Evolutionary conservation across 2,888 invertebrate genomes (phyloP).

Genomic region (Lottia gigantea): DNA sequence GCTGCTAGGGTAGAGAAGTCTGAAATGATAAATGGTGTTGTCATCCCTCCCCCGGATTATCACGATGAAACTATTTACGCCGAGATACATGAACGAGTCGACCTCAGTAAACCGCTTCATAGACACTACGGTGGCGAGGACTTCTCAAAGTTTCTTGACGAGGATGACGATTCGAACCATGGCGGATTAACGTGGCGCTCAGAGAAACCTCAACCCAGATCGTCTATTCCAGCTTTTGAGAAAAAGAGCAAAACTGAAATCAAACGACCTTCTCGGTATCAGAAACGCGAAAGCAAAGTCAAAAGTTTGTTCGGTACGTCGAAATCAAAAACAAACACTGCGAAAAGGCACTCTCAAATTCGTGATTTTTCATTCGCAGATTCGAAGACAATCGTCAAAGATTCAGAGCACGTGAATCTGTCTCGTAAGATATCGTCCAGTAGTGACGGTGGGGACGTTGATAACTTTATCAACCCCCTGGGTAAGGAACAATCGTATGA

Average conservation of each 20-base stretch:
- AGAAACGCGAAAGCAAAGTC: background rate
- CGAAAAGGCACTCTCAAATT: background rate
- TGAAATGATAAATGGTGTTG: background rate
- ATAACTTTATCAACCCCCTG: background rate
- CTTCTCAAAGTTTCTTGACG: background rate
- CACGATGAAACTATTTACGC: background rate
- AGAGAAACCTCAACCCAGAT: background rate
- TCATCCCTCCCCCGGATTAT: constrained; percentile 1
- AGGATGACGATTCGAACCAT: background rate
- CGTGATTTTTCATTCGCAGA: background rate
- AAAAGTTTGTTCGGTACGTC: too few relatives aligned
- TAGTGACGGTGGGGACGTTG: background rate
- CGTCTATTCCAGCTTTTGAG: background rate
- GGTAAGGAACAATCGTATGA: background rate
- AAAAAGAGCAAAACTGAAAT: background rate
- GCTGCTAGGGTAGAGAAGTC: background rate
- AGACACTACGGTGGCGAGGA: background rate
- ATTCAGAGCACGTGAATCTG: background rate
- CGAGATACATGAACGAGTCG: background rate
- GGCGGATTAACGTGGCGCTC: background rate
- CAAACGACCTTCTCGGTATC: background rate
- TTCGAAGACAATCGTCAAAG: background rate
- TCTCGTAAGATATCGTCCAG: background rate
- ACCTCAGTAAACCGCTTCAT: background rate
- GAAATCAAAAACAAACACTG: background rate